Evolutionary conservation across 2,888 invertebrate species (phyloP), one percentile per base, ranked within the genome.

Genomic region (Drosophila conformis): DNA sequence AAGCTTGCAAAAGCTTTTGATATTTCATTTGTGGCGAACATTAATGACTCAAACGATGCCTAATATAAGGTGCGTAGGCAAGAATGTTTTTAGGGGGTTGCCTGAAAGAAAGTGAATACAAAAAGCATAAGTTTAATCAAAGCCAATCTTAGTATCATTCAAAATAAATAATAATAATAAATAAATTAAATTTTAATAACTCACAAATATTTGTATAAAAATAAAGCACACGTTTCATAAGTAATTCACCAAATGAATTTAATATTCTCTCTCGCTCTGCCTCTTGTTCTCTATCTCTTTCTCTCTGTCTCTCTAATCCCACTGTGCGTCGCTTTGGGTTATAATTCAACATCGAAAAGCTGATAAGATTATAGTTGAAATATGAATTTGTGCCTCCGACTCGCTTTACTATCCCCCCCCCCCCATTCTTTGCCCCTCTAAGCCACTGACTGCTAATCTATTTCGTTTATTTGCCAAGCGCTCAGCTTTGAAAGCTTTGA

Each of bases 311-410:
- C 7, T 54, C 8, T 64, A 59, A 48, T 40, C n/a, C 46, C 36
- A 48, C 33, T 27, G 40, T 57, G 51, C 62, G 52, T 54, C 40
- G 63, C 60, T 80, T 73, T 66, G 31, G 69, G 75, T 75, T 76
- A 85, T 82, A 83, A 82, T 75, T 82, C 83, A 85, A 80, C 82
- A 82, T 82, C 69, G 86, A 78, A 85, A 80, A 85, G 80, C 83
- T 82, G 86, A 82, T 82, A 82, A 82, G 82, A 82, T 82, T 85
- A 82, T 80, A 80, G 72, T 80, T 82, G 83, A 82, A 82, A 83
- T 82, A 82, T 82, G 86, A 80, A 66, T 76, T 80, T 80, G 66
- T 73, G 67, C 49, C 66, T 40, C 54, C 35, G 21, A 21, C 51
- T 40, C 40, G 11, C 27, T 27, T 10, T 8, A 10, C 21, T 3